Evolutionary conservation across 35 echinoderm and acorn worm genomes (phyloP), one percentile per base, ranked within the genome.

Genomic region (Apostichopus parvimensis): DNA sequence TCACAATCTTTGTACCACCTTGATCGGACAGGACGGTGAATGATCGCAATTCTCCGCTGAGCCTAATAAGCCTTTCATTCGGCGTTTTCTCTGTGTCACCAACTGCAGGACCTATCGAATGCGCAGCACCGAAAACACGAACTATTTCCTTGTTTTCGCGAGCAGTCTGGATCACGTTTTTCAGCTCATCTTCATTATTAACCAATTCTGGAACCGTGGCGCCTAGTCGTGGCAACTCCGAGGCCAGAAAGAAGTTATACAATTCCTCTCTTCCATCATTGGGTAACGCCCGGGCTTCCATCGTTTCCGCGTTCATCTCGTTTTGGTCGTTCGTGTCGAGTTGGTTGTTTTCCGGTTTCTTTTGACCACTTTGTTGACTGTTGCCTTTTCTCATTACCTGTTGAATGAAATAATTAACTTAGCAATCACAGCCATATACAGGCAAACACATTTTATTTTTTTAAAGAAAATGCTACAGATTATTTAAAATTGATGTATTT

Each of bases 91-190:
- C 6, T 15, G 26, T 60, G 83, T 86, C 83, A 5, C 83, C 83
- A 65, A 86, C 59, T 86, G 54, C 83, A n/a, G 15, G 52, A 6
- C 7, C 18, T 4, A 61, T 56, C 10, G 83, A 86, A 56, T 86
- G 83, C 8, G 52, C 83, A 21, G 83, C 57, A 5, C 83, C 83
- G 5, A 6, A 18, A 9, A 61, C 83, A 25, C 83, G 55, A 9
- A 86, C n/a, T 8, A 86, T 55, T 65, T 86, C 52, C 14, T 86
- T 58, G 55, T 86, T 86, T 1, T 86, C 52, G 15, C 83, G 83
- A 25, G 83, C 83, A 86, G 83, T n/a, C 4, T 62, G 57, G 1
- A 86, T 65, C 83, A 86, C 1, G 4, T 18, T 5, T 5, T 57
- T 86, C 15, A 86, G 15, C 8, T 86, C 83, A 2, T 86, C 54